A percentile compares a stretch with the other conserved stretches of the same genome.
Evolutionary conservation across 2,113 vertebrate species (phyloP).

Genomic region (Aptenodytes patagonicus): DNA sequence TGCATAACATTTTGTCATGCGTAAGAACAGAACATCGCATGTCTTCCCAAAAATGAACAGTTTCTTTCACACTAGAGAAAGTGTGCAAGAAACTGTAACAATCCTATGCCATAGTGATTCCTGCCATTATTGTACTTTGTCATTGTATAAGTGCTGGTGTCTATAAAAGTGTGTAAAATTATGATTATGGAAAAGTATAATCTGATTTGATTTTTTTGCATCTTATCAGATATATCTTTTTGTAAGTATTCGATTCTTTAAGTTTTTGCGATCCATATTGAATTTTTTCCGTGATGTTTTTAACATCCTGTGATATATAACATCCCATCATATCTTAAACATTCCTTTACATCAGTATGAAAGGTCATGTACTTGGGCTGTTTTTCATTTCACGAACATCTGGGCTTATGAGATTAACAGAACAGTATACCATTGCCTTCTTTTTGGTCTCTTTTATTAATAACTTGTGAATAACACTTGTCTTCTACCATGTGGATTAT

Average conservation of each 20-base stretch:
- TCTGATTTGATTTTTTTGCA: neutral
- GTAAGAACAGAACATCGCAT: neutral
- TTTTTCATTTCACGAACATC: slow-evolving; percentile 76
- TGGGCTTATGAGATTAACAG: slow-evolving; percentile 78
- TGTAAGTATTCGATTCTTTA: neutral
- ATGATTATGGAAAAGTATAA: neutral
- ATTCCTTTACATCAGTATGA: slow-evolving; percentile 71
- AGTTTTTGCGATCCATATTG: slow-evolving; percentile 17
- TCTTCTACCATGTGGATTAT: slow-evolving; percentile 68
- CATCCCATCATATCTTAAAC: slow-evolving; percentile 73
- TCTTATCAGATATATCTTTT: neutral
- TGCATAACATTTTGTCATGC: neutral
- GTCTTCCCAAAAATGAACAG: neutral
- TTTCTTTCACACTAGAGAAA: neutral
- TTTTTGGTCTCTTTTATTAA: slow-evolving; percentile 73
- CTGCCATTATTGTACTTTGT: neutral
- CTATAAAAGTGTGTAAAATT: neutral
- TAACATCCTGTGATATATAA: slow-evolving; percentile 68
- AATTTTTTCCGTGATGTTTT: slow-evolving; percentile 59
- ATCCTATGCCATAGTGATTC: neutral
- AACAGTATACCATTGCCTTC: slow-evolving; percentile 59
- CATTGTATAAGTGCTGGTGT: neutral
- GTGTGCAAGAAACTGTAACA: neutral
- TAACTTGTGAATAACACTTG: slow-evolving; percentile 77
- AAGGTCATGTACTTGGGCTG: slow-evolving; percentile 70